phyloP scores from a whole-genome alignment of 1,140 invertebrate genomes.

The Euwallacea similis region DNA sequence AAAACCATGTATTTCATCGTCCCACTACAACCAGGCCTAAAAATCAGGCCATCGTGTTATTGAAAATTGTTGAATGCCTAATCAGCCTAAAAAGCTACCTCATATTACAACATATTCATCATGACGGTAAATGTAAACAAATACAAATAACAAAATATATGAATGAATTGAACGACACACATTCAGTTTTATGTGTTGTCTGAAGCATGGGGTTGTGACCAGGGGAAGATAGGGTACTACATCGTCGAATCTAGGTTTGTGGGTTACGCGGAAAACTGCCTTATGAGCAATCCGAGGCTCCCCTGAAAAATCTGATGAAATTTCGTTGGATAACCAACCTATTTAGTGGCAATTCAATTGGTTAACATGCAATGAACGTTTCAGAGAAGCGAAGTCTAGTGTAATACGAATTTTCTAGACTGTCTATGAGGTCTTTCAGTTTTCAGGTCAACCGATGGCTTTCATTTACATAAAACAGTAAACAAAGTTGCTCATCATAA shows the following conservation, averaged over 20 bases:
- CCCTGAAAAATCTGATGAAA: conserved; percentile 32
- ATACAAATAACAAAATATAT: conserved; percentile 34
- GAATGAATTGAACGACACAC: conserved; percentile 29
- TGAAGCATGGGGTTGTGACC: background rate
- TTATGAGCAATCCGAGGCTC: background rate
- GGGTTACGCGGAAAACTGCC: background rate
- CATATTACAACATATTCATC: conserved; percentile 33
- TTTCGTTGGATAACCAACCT: conserved; percentile 9
- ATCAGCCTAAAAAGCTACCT: conserved; percentile 36
- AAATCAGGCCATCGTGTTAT: conserved; percentile 29
- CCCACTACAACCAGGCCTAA: background rate
- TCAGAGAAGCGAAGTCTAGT: conserved; percentile 13
- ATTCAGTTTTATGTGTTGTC: background rate
- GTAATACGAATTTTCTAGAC: conserved; percentile 37
- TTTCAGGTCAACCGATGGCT: conserved; percentile 31
- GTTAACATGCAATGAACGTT: conserved; percentile 29
- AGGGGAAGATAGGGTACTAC: background rate
- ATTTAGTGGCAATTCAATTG: conserved; percentile 16
- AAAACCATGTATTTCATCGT: too few relatives aligned
- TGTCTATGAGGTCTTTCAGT: conserved; percentile 16
- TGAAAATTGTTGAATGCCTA: conserved; percentile 32
- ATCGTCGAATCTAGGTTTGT: background rate
- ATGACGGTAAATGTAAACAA: conserved; percentile 30
- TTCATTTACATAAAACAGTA: conserved; percentile 33
- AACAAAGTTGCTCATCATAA: conserved; percentile 27